Evolutionary conservation across 2,797 vertebrate species (phyloP).

Genomic region (Alfaro cultratus): DNA sequence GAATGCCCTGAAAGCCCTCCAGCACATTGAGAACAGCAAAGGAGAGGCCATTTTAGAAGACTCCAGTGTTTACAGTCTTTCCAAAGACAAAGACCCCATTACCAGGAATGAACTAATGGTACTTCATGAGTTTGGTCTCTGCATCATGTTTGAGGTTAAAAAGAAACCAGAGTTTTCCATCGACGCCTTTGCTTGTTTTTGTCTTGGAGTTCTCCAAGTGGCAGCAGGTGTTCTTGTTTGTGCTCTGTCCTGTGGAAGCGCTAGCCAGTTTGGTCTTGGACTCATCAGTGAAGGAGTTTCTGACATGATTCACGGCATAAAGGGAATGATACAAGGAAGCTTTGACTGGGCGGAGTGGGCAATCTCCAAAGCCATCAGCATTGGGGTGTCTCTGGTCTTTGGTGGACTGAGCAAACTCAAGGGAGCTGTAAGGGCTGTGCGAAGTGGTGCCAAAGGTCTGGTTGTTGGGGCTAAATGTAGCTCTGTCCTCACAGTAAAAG

Average conservation of each 20-base stretch:
- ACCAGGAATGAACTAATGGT: constrained; percentile 9
- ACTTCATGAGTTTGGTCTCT: background rate
- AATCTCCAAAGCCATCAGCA: constrained; percentile 22
- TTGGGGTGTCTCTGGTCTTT: constrained; percentile 6
- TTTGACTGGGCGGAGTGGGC: constrained; percentile 39
- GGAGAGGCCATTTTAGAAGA: background rate
- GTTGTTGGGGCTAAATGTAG: background rate
- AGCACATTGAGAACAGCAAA: rapidly evolving
- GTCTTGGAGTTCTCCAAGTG: background rate
- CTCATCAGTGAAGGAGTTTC: constrained; percentile 8
- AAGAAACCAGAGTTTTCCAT: constrained; percentile 14
- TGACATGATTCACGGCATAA: constrained; percentile 18
- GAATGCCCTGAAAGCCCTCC: background rate
- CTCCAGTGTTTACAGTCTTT: constrained; percentile 19
- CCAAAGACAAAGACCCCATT: constrained; percentile 14
- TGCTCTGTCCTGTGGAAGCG: constrained; percentile 16
- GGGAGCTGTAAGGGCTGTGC: background rate
- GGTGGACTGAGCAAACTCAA: constrained; percentile 10
- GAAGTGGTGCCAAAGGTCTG: background rate
- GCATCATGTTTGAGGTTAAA: constrained; percentile 9
- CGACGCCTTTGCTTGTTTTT: constrained; percentile 14
- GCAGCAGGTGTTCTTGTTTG: constrained; percentile 16
- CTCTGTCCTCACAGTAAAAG: constrained; percentile 11
- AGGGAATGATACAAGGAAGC: constrained; percentile 20
- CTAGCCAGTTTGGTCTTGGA: constrained; percentile 21